Conservation (phyloP, 2,888 invertebrate genomes). For the Xestia sexstrigata region DNA sequence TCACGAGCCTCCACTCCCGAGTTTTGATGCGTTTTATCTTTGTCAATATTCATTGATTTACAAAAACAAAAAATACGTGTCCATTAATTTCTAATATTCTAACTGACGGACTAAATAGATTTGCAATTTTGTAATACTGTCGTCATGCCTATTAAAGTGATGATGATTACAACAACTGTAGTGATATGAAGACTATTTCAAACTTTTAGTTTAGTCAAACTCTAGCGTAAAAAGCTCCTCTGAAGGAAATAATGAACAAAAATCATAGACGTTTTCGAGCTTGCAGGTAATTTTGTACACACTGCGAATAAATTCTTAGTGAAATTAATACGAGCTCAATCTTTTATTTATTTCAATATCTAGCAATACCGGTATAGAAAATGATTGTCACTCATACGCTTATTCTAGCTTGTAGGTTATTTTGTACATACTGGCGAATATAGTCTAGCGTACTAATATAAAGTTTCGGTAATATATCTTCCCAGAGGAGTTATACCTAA, state of each 20-base stretch:
- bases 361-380: conserved; percentile 17
- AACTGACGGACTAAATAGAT: no score
- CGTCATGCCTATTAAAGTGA: no score
- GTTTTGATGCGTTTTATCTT: no score
- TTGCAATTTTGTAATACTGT: no score
- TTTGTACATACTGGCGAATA: not conserved
- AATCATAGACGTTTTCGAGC: not conserved
- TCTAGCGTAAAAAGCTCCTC: not conserved
- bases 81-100: no score
- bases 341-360: not conserved
- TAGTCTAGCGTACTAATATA: conserved; percentile 43
- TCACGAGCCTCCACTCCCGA: no score
- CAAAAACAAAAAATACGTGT: no score
- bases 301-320: conserved; percentile 6
- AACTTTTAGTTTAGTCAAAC: not conserved
- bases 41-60: no score
- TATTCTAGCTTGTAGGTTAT: conserved; percentile 6
- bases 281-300: not conserved
- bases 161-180: conserved; percentile 2
- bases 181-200: not conserved
- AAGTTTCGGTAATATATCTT: conserved; percentile 64
- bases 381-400: not conserved
- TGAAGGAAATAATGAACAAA: not conserved
- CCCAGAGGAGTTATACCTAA: conserved; percentile 66
- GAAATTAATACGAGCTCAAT: not conserved